Percentiles rank a stretch among this genome's conserved stretches.
Conservation (phyloP, 2,113 vertebrate genomes). For the Myrmecobius fasciatus region DNA sequence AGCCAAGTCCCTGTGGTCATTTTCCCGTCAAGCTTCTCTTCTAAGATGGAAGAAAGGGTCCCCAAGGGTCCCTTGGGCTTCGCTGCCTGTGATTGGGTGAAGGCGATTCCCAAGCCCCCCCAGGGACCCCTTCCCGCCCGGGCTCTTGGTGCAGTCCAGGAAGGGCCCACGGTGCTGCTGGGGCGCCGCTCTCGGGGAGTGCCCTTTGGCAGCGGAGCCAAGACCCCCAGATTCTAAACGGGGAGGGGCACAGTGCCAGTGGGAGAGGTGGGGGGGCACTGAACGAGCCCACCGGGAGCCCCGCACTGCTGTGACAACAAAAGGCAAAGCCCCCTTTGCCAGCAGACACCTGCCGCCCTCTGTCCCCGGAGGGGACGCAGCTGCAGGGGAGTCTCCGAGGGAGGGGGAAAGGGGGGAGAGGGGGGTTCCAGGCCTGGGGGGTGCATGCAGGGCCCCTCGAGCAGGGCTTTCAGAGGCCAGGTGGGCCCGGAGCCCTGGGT, state of each 20-base stretch:
- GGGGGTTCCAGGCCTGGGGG: too few relatives aligned
- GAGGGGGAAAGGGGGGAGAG: too few relatives aligned
- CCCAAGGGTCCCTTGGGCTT: neutral
- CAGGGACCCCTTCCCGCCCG: neutral
- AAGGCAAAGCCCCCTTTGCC: too few relatives aligned
- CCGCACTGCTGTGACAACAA: too few relatives aligned
- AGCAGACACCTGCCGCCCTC: too few relatives aligned
- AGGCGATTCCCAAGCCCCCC: neutral
- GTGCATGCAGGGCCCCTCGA: too few relatives aligned
- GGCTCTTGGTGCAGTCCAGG: neutral
- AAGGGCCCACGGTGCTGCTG: neutral
- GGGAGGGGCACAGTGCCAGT: too few relatives aligned
- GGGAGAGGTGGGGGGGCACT: conserved; percentile 9
- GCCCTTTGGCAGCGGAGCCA: neutral
- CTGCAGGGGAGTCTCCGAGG: too few relatives aligned
- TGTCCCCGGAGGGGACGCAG: too few relatives aligned
- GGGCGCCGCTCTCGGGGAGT: neutral
- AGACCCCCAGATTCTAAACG: neutral
- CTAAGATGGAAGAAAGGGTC: neutral
- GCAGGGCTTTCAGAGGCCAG: too few relatives aligned
- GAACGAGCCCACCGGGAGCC: neutral
- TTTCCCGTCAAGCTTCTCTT: too few relatives aligned
- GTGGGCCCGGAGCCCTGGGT: too few relatives aligned
- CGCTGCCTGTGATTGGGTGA: neutral
- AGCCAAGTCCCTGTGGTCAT: neutral